phyloP scores from a whole-genome alignment of 2,797 vertebrate genomes.

The Microhierax caerulescens region DNA sequence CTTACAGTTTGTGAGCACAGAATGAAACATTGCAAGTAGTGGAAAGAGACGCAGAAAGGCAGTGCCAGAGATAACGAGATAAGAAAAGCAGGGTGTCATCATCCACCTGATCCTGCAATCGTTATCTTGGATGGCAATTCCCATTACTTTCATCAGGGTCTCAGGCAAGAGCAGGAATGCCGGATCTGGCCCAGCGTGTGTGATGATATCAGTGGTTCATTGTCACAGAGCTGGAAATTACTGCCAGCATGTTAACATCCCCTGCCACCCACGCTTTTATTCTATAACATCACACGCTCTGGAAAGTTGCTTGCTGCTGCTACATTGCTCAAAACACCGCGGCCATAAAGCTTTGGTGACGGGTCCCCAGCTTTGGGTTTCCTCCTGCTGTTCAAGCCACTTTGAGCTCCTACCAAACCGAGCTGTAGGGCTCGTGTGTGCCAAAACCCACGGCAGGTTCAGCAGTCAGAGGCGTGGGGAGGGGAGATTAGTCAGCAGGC shows the following conservation, averaged over 20 bases:
- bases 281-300: not conserved
- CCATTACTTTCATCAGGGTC: conserved; percentile 37
- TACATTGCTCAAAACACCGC: not conserved
- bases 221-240: conserved; percentile 50
- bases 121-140: not conserved
- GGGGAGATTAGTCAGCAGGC: conserved; percentile 15
- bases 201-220: conserved; percentile 37
- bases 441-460: not conserved
- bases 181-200: not conserved
- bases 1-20: not conserved
- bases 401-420: not conserved
- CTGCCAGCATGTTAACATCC: not conserved
- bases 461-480: not conserved
- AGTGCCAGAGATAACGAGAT: not conserved
- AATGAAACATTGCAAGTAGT: not conserved
- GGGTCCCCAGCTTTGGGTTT: not conserved
- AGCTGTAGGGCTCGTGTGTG: not conserved
- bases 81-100: conserved; percentile 21
- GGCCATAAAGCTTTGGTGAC: not conserved
- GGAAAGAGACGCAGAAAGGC: not conserved
- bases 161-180: conserved; percentile 4
- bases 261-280: conserved; percentile 30
- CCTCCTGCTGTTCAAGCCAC: not conserved
- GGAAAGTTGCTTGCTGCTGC: not conserved
- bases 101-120: not conserved